Conservation (phyloP, 2,888 invertebrate species). For the Drosophila imparisetae region DNA sequence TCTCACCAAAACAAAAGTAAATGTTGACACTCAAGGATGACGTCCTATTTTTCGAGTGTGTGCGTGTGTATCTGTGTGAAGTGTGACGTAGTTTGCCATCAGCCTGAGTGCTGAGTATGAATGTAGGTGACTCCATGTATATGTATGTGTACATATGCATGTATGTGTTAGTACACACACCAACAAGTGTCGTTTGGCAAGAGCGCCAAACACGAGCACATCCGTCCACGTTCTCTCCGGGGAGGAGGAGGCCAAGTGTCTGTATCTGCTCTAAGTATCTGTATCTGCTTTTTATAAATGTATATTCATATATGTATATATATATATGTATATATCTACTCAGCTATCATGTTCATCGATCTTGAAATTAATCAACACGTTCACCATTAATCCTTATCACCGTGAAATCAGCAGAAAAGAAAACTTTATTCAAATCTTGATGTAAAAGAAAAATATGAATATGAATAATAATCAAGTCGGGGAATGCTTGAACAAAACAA, state of each 20-base stretch:
- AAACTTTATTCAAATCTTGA: background rate
- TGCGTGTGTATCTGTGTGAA: slow-evolving; percentile 37
- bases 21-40: slow-evolving; percentile 68
- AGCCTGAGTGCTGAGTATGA: background rate
- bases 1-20: slow-evolving; percentile 46
- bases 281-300: slow-evolving; percentile 1
- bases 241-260: background rate
- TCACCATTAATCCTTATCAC: slow-evolving; percentile 1
- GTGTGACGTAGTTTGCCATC: slow-evolving; percentile 62
- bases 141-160: background rate
- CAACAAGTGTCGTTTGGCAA: slow-evolving; percentile 66
- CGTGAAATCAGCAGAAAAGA: background rate
- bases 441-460: background rate
- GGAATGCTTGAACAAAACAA: background rate
- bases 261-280: slow-evolving; percentile 2
- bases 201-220: slow-evolving; percentile 34
- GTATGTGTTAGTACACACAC: slow-evolving; percentile 49
- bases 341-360: background rate
- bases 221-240: background rate
- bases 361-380: slow-evolving; percentile 6
- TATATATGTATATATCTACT: background rate
- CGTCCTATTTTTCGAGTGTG: slow-evolving; percentile 66
- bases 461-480: slow-evolving; percentile 3
- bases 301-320: too few species aligned
- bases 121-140: slow-evolving; percentile 13